A percentile compares a stretch with the other conserved stretches of the same genome.
Evolutionary conservation across 1,140 invertebrate genomes (phyloP).

Genomic region (Calosoma granatense): DNA sequence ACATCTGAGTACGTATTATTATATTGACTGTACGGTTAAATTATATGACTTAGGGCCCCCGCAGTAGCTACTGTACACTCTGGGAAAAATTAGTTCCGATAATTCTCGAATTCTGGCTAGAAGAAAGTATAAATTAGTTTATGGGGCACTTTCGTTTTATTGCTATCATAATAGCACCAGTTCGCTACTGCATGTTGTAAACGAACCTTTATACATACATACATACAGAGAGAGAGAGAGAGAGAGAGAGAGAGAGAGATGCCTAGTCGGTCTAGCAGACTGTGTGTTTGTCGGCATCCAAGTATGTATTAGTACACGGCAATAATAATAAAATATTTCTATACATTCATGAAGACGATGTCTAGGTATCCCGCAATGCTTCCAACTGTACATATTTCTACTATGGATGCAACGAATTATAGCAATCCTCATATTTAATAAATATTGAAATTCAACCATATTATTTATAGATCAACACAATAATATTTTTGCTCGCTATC

Average conservation of each 20-base stretch:
- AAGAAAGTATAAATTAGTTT: neutral
- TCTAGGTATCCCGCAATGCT: neutral
- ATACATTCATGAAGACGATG: neutral
- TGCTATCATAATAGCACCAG: neutral
- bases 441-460: too few relatives aligned
- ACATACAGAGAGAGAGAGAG: neutral
- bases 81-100: neutral
- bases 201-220: too few relatives aligned
- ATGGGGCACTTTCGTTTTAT: neutral
- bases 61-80: neutral
- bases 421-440: too few relatives aligned
- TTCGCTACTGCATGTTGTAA: neutral
- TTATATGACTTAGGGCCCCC: too few relatives aligned
- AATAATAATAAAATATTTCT: neutral
- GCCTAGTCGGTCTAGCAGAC: neutral
- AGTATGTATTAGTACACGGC: neutral
- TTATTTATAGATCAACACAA: too few relatives aligned
- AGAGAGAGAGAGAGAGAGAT: neutral
- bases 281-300: neutral
- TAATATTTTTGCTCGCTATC: too few relatives aligned
- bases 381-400: too few relatives aligned
- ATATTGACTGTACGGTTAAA: too few relatives aligned
- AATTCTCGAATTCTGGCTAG: neutral
- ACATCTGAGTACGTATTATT: too few relatives aligned
- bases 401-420: too few relatives aligned